A percentile compares a stretch with the other conserved stretches of the same genome.
These are phyloP conservation scores for Erannis defoliaria DNA, from an alignment of 2,888 invertebrate genomes.

Conservation along the genomic window DNA sequence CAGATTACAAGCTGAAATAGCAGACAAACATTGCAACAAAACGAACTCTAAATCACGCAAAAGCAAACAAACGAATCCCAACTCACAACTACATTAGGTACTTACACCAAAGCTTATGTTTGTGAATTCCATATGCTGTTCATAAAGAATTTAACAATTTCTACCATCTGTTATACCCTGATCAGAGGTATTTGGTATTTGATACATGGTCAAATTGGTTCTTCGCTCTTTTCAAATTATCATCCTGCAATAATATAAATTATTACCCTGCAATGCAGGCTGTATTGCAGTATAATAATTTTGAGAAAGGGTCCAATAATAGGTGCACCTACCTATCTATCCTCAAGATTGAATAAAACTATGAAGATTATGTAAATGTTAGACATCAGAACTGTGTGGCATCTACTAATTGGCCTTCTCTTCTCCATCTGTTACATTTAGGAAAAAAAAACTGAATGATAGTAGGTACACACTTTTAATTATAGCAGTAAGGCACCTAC, in stretches of 20 bases:
- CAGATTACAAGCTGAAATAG: slow-evolving; percentile 21
- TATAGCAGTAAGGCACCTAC: slow-evolving; percentile 29
- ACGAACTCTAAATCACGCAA: slow-evolving; percentile 13
- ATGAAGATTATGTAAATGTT: not conserved
- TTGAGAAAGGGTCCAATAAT: too few species aligned
- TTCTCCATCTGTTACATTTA: not conserved
- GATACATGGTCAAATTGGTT: too few species aligned
- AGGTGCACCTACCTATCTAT: too few species aligned
- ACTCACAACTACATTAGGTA: not conserved
- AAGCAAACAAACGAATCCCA: slow-evolving; percentile 1
- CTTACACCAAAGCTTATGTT: not conserved
- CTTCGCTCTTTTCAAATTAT: too few species aligned
- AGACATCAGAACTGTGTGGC: not conserved
- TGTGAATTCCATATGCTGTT: not conserved
- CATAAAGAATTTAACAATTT: too few species aligned
- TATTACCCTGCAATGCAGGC: too few species aligned
- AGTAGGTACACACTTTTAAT: slow-evolving; percentile 15
- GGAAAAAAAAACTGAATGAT: not conserved
- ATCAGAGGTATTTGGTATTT: too few species aligned
- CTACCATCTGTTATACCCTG: not conserved
- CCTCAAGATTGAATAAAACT: not conserved
- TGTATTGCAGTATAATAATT: too few species aligned
- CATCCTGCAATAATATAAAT: too few species aligned
- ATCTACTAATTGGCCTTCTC: too few species aligned
- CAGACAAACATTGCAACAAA: slow-evolving; percentile 29